Evolutionary conservation across 1,140 invertebrate species (phyloP), one percentile per base, ranked within the genome.

Genomic region (Cydia pomonella): DNA sequence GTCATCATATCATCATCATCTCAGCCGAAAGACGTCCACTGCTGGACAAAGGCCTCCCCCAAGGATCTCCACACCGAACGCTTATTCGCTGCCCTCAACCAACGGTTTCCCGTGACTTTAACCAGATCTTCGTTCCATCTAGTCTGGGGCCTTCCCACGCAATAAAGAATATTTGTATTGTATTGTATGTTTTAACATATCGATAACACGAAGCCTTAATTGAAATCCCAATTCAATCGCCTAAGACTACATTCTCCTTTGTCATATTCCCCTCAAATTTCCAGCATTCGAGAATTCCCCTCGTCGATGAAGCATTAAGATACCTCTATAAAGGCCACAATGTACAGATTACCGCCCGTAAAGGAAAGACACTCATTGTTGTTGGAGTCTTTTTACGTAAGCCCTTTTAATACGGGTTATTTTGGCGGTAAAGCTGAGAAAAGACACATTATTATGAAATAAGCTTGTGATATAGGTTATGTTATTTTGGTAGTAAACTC

Each of bases 291-390:
- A n/a, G 47, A 50, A 50, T 50, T n/a, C 1, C 47, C n/a, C 18
- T 18, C 16, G 41, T 41, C 44, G 47, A 50, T 50, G 47, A 50
- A n/a, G 47, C 47, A 50, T 50, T 50, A 50, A 50, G 47, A 50
- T 50, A 50, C 47, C 47, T n/a, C n/a, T 18, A 50, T 50, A 50
- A 50, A 50, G 47, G n/a, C 5, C 47, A 50, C 47, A 18, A 50
- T 50, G 47, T 50, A 50, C n/a, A 50, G 47, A 50, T n/a, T 50
- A 50, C 47, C 47, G 47, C 16, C n/a, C 47, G n/a, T 7, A 18
- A n/a, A n/a, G 47, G n/a, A 18, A 18, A 50, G 47, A n/a, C 16
- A 50, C n/a, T n/a, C n/a, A n/a, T 50, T 50, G 47, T 50, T 50
- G 47, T 50, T n/a, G n/a, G 16, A 50, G 16, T 50, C 47, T 50